Evolutionary conservation across 1,140 invertebrate genomes (phyloP), one percentile per base, ranked within the genome.

Genomic region (Apocrypta bakeri): DNA sequence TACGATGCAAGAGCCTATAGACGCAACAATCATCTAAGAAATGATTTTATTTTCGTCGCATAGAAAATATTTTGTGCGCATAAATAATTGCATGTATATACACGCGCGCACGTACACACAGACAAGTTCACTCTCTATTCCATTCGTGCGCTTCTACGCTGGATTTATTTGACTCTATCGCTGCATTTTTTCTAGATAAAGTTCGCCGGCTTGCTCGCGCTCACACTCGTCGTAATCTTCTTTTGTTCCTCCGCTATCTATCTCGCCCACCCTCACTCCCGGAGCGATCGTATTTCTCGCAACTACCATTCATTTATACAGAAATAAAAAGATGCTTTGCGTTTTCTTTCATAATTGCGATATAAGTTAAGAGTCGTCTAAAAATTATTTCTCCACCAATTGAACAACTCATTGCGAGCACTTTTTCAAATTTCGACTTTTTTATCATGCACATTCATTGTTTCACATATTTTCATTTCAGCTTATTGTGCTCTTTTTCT

Each of bases 311-410:
- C 27, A 21, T 83, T 78, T 78, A 64, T 83, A 73, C 56, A 72
- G 14, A 78, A 69, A 83, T 56, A 61, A 83, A 78, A 71, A 78
- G 77, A 68, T 82, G 68, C 64, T 24, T 64, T 64, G 31, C 29
- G 74, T 72, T 68, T 66, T 71, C 17, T 75, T 81, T 3, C 56
- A 71, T 63, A 37, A 71, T 77, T 74, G 31, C 48, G 75, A 61
- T 73, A 29, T 21, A 73, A 33, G 4, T 56, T 82, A 77, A 33
- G 76, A 56, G 63, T 71, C 17, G 24, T 29, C 40, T 71, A 71
- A 77, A 48, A 61, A 56, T 33, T 74, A 1, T 82, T 48, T 14
- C 31, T 76, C 4, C 24, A 76, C 14, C 29, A 69, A 77, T 42
- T 2, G 68, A 73, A 17, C 71, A 73, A 73, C 25, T 64, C 48